phyloP scores from a whole-genome alignment of 2,113 vertebrate genomes.

The Barnardius zonarius region DNA sequence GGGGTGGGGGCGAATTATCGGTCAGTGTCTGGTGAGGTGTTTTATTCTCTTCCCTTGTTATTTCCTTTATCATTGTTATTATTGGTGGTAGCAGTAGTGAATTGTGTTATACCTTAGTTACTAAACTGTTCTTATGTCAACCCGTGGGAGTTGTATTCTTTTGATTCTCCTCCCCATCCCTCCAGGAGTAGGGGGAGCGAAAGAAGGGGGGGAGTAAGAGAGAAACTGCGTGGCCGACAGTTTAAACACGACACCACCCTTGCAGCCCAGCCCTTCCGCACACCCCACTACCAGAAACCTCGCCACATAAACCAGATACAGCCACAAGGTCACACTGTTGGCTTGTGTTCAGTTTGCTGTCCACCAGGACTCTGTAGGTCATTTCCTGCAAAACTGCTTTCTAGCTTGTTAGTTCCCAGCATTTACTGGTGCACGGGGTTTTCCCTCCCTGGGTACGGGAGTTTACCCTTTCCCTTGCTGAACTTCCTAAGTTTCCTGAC shows the following conservation, averaged over 20 bases:
- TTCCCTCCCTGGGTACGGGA: not conserved
- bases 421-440: not conserved
- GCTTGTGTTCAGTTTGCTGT: not conserved
- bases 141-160: too few relatives aligned
- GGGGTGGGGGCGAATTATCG: too few relatives aligned
- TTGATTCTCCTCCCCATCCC: too few relatives aligned
- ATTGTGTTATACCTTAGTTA: too few relatives aligned
- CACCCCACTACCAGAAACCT: not conserved
- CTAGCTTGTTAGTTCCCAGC: not conserved
- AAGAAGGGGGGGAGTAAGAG: too few relatives aligned
- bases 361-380: not conserved
- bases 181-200: too few relatives aligned
- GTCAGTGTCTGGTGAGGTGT: too few relatives aligned
- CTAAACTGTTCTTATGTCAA: too few relatives aligned
- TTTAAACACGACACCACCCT: not conserved
- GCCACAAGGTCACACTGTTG: not conserved
- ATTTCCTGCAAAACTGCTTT: not conserved
- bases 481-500: not conserved
- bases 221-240: too few relatives aligned
- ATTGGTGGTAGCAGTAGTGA: too few relatives aligned
- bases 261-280: not conserved
- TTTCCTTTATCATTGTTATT: too few relatives aligned
- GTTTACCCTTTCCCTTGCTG: not conserved
- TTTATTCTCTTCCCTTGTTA: too few relatives aligned
- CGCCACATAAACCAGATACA: not conserved